A percentile compares a stretch with the other conserved stretches of the same genome.
These are phyloP conservation scores for Orchesella cincta DNA, from an alignment of 1,140 invertebrate species.

Conservation along the genomic window DNA sequence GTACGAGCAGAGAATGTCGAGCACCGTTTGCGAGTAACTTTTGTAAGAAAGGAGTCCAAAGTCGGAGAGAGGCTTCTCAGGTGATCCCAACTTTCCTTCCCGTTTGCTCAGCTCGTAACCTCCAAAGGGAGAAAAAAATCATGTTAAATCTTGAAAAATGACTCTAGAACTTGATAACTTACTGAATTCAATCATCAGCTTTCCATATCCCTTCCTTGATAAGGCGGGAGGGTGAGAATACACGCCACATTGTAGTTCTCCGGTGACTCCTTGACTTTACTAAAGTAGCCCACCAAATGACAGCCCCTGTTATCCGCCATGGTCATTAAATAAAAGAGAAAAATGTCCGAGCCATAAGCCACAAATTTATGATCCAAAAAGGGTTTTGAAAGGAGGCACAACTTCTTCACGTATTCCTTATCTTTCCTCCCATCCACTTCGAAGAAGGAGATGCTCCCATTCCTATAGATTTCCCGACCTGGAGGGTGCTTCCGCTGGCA, in stretches of 20 bases:
- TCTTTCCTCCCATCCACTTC: slow-evolving; percentile 89
- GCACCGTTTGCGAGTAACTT: too few species aligned
- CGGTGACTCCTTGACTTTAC: slow-evolving; percentile 96
- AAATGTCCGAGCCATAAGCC: slow-evolving; percentile 97
- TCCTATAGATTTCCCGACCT: slow-evolving; percentile 87
- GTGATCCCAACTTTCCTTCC: slow-evolving; percentile 90
- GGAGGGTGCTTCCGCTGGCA: slow-evolving; percentile 85
- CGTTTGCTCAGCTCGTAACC: slow-evolving; percentile 87
- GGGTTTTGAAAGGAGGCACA: slow-evolving; percentile 92
- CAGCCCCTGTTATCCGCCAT: slow-evolving; percentile 94
- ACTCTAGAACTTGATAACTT: too few species aligned
- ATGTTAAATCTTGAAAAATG: too few species aligned
- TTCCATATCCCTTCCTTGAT: slow-evolving; percentile 98
- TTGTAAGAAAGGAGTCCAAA: slow-evolving; percentile 87
- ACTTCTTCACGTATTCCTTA: slow-evolving; percentile 93
- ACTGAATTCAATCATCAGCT: slow-evolving; percentile 95
- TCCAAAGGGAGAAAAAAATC: too few species aligned
- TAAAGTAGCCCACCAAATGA: slow-evolving; percentile 85
- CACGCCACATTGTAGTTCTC: slow-evolving; percentile 95
- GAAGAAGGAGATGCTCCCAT: slow-evolving; percentile 83
- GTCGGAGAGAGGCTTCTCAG: too few species aligned
- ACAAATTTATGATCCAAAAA: slow-evolving; percentile 94
- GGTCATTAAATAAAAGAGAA: slow-evolving; percentile 93
- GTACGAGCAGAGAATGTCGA: too few species aligned
- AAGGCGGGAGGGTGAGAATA: slow-evolving; percentile 94